Evolutionary conservation across 1,140 invertebrate genomes (phyloP).

Genomic region (Drosophila kohkoa): DNA sequence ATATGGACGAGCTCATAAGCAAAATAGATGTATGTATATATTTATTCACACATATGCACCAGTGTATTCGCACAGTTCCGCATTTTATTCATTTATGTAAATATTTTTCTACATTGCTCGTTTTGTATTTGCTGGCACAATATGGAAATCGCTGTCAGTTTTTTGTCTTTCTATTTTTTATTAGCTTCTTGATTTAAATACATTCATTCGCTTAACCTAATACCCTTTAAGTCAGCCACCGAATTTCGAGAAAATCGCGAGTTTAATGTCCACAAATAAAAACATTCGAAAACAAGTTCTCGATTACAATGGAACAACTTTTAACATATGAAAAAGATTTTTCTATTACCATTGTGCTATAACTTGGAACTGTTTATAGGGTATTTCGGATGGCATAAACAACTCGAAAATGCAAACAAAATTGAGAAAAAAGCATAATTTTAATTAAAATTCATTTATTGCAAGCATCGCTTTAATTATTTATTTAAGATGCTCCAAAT

Average conservation of each 20-base stretch:
- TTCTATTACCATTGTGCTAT: too few relatives aligned
- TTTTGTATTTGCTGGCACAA: conserved; percentile 46
- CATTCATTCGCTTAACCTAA: conserved; percentile 6
- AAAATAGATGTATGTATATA: conserved; percentile 21
- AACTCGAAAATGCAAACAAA: neutral
- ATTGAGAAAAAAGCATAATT: conserved; percentile 2
- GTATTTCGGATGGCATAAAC: neutral
- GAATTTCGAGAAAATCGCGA: neutral
- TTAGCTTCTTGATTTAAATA: conserved; percentile 8
- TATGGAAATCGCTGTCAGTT: conserved; percentile 45
- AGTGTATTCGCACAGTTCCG: conserved; percentile 62
- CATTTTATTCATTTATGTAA: conserved; percentile 80
- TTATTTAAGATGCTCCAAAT: conserved; percentile 11
- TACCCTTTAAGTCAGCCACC: conserved; percentile 4
- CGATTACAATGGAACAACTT: neutral
- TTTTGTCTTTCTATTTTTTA: conserved; percentile 16
- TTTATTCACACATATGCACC: conserved; percentile 16
- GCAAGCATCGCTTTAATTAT: conserved; percentile 15
- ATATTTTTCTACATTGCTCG: conserved; percentile 64
- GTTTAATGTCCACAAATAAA: neutral
- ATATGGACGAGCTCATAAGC: conserved; percentile 43
- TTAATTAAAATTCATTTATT: conserved; percentile 17
- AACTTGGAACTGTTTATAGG: neutral
- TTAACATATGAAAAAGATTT: neutral
- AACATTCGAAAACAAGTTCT: neutral